Base-by-base conservation (phyloP, 2,797 vertebrate genomes). In the Sebastes alutus region DNA sequence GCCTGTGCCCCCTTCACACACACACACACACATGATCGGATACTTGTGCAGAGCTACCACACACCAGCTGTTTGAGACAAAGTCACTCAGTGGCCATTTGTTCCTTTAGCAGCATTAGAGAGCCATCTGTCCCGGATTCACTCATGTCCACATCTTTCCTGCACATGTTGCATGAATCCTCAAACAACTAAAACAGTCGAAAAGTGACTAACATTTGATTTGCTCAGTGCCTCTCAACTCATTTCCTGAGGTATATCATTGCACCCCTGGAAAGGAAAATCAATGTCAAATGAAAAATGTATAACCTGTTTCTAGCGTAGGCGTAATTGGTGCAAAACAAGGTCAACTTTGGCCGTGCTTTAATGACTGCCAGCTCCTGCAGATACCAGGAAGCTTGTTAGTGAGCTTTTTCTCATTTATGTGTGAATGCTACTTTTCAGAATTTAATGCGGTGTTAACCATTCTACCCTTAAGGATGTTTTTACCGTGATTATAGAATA, bases 1-100 rank as follows among this genome's bases (percentile, higher is more conserved):
- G 58, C 68, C 58, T 46, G 62, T 25, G 54, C 8, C 54, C 54
- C 12, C 54, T 12, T 8, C 66, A 33, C 63, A 54, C 60, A 42
- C 60, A 71, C 18, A 55, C n/a, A 54, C 32, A 66, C 54, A 79
- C 59, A 64, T 14, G 22, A 66, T 70, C 74, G 66, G 58, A 81
- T 72, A 68, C 52, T 79, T 77, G 70, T 67, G 74, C 74, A 56
- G 70, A 75, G 69, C 73, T 62, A 66, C 78, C 76, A 68, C 85
- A 82, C 75, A 83, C 84, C 90, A 93, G 89, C 87, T 92, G 90
- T 87, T 91, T 76, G 76, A 87, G 77, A 87, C 74, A 81, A 89
- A 88, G 78, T 90, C 83, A 83, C 78, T 76, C 82, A 58, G 72
- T 75, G 81, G 83, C 87, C 85, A 92, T 90, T 93, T 88, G 86